phyloP scores from a whole-genome alignment of 2,888 invertebrate genomes.

The Xanthia togata region DNA sequence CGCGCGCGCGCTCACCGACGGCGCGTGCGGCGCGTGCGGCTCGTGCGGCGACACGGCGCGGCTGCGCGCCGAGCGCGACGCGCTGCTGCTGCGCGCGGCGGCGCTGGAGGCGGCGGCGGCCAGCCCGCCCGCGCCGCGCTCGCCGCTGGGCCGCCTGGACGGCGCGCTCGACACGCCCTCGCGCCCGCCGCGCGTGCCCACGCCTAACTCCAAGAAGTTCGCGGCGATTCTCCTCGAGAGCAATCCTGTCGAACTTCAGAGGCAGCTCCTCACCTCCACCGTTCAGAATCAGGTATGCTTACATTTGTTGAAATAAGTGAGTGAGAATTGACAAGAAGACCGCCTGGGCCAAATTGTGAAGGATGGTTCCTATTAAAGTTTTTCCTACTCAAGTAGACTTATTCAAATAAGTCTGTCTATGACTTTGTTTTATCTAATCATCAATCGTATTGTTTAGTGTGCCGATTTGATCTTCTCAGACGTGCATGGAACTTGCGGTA shows the following conservation, averaged over 20 bases:
- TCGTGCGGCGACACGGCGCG: constrained; percentile 88
- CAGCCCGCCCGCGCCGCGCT: constrained; percentile 78
- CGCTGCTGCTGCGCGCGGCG: constrained; percentile 93
- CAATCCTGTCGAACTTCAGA: constrained; percentile 95
- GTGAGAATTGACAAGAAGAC: constrained; percentile 4
- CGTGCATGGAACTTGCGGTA: constrained; percentile 45
- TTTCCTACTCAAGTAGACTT: not conserved
- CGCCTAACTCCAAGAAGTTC: constrained; percentile 94
- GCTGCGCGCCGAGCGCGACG: constrained; percentile 93
- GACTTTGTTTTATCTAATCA: constrained; percentile 45
- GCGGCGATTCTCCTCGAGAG: constrained; percentile 95
- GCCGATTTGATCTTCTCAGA: constrained; percentile 49
- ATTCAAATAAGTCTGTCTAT: constrained; percentile 5
- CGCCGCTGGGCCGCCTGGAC: constrained; percentile 93
- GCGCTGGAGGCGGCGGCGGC: constrained; percentile 83
- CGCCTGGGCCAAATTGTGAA: not conserved
- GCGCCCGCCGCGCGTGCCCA: constrained; percentile 91
- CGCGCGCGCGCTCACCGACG: constrained; percentile 85
- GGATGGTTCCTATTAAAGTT: not conserved
- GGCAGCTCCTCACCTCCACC: constrained; percentile 95
- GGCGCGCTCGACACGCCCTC: constrained; percentile 92
- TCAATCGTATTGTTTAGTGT: constrained; percentile 47
- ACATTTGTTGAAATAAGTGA: constrained; percentile 13
- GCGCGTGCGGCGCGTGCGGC: constrained; percentile 74
- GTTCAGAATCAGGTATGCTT: constrained; percentile 95